Evolutionary conservation across 2,797 vertebrate genomes (phyloP).

Genomic region (Enteromius unitaeniatus): DNA sequence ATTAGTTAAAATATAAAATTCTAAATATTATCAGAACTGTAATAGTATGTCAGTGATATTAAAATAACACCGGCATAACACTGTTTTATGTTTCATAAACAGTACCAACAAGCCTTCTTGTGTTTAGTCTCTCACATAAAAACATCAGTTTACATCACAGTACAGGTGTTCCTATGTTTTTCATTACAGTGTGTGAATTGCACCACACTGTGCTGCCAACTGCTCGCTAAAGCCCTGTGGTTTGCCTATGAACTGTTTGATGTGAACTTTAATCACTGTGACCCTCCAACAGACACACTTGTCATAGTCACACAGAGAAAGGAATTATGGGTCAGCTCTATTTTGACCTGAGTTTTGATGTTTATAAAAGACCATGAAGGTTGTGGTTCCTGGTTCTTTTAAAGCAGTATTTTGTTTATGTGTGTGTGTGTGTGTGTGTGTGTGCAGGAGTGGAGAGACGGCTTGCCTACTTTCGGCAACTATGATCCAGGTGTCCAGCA

Average conservation of each 20-base stretch:
- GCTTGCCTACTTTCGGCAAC: constrained; percentile 74
- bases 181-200: constrained; percentile 31
- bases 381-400: constrained; percentile 25
- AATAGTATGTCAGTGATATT: not conserved
- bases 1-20: not conserved
- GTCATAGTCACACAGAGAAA: constrained; percentile 15
- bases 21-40: not conserved
- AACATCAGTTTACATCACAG: constrained; percentile 35
- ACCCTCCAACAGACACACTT: constrained; percentile 5
- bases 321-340: constrained; percentile 13
- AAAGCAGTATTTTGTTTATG: constrained; percentile 13
- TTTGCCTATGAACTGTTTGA: constrained; percentile 33
- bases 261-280: constrained; percentile 10
- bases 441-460: constrained; percentile 79
- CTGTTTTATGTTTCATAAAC: not conserved
- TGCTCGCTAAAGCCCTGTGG: constrained; percentile 31
- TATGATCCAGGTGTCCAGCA: constrained; percentile 74
- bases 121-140: not conserved
- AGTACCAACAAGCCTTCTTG: not conserved
- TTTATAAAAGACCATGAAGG: constrained; percentile 29
- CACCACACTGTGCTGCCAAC: constrained; percentile 33
- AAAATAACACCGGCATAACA: not conserved
- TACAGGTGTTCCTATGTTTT: constrained; percentile 36
- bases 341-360: constrained; percentile 33
- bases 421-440: constrained; percentile 22